Base-by-base conservation (phyloP, 2,113 vertebrate species). In the Theropithecus gelada region DNA sequence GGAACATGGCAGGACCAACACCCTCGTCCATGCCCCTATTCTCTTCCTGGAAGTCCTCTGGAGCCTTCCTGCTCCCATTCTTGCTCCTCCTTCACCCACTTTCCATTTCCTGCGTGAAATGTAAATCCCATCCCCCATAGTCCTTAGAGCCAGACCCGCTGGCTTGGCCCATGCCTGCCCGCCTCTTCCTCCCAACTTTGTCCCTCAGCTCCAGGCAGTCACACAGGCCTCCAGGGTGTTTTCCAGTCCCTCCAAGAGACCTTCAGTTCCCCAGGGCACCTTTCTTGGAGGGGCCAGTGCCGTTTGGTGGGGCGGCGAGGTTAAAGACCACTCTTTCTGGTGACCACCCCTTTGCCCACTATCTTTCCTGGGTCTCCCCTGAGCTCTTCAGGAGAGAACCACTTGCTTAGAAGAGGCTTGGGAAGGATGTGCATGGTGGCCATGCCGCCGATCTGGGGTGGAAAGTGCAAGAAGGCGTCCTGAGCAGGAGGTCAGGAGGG, bases 401-500 rank as follows among this genome's bases (percentile, higher is more conserved):
- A 22, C 20, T 12, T 17, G 25, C 38, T 68, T 8, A 2, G 5
- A 48, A 61, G n/a, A 61, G 50, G 4, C 72, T 40, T 8, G 0
- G 48, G n/a, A 61, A 73, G 45, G 38, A 17, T 16, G 12, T 0
- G 8, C 30, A 9, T 6, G 9, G 35, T 13, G 11, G 17, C 27
- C 4, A 0, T 35, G 23, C 18, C 4, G 3, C 64, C 48, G 78
- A 40, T 17, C 38, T 30, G 6, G 68, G 61, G 35, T 52, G 45
- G 76, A 64, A 89, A 48, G 89, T 68, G 43, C 0, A 1, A 30
- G 90, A 72, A 48, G 72, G 61, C 78, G 75, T 50, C 72, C 88
- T 66, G 55, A n/a, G 72, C 59, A 45, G 85, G 64, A 94, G 79
- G 93, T 59, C 55, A 68, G 93, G 59, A 87, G 43, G 94, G n/a